Percentiles rank a stretch among this genome's conserved stretches.
Conservation (phyloP, 2,113 vertebrate genomes). For the Crotalus helleri region DNA sequence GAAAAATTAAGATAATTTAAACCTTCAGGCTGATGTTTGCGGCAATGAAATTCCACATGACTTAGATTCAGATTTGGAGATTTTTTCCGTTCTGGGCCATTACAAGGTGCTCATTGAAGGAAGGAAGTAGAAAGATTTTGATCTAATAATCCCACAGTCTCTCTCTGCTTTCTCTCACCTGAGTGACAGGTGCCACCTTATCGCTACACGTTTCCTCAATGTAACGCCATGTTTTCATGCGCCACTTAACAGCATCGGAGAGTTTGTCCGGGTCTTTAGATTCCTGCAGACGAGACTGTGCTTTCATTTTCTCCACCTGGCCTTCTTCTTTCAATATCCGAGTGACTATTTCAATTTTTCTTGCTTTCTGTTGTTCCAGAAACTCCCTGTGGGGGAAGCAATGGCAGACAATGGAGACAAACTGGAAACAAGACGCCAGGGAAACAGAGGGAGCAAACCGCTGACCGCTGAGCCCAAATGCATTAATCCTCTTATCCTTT, state of each 20-base stretch:
- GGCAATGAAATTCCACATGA: neutral
- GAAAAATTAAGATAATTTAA: neutral
- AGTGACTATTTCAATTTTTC: constrained; percentile 75
- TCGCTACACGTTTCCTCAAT: constrained; percentile 44
- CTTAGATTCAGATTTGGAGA: no score
- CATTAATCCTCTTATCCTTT: neutral
- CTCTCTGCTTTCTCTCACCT: constrained; percentile 39
- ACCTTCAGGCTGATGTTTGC: neutral
- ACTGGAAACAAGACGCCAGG: neutral
- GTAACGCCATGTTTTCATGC: constrained; percentile 59
- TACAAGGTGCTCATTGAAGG: neutral
- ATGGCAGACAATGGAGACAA: constrained; percentile 16
- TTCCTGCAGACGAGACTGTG: neutral
- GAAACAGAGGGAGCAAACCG: neutral
- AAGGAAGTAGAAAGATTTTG: neutral
- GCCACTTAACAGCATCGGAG: neutral
- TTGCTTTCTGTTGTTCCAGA: constrained; percentile 73
- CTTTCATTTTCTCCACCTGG: constrained; percentile 52
- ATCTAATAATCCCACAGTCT: no score
- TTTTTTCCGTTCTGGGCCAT: no score
- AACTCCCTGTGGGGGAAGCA: constrained; percentile 72
- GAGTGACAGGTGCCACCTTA: accelerated
- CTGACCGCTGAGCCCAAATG: neutral
- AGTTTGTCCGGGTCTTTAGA: neutral
- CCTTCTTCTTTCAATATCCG: constrained; percentile 75